Evolutionary conservation across 2,888 invertebrate species (phyloP), one percentile per base, ranked within the genome.

Genomic region (Ecdyonurus torrentis): DNA sequence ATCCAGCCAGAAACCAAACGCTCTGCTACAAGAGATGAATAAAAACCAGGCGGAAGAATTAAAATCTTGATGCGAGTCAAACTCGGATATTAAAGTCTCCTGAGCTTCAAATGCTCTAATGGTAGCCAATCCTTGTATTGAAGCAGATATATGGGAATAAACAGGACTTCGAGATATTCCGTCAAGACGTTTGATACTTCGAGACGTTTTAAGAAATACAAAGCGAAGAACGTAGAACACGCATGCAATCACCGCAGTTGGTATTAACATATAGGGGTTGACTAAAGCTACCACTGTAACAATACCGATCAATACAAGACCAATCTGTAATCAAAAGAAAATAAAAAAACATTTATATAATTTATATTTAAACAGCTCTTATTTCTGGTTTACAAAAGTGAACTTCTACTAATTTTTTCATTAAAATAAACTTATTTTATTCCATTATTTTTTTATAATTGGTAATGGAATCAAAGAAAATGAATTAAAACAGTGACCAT

Each of bases 91-190:
- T 66, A 78, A 77, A 53, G 70, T 69, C 1, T 69, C 67, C 67
- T 77, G 72, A 19, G 72, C 73, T 7, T 69, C 68, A 66, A 75
- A 77, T 2, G 78, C 77, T 61, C 79, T 82, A 23, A 92, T 80
- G 2, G 87, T 80, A 50, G 87, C 75, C 58, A 91, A 84, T 64
- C 91, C 92, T 70, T 86, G 79, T 77, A 91, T 81, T 60, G 88
- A 81, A 0, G 91, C 78, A n/a, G 89, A 89, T 65, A 94, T 87
- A 79, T 91, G 85, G 7, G 82, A 72, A 69, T 74, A 83, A 68
- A 77, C 78, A 68, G 78, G 78, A 66, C 81, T 75, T 63, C 77
- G 76, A 10, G 72, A 77, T 78, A 76, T 74, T 58, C 76, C 75
- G 67, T 80, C 79, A 3, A 79, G 69, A 62, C 78, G 69, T 67